Evolutionary conservation across 2,113 vertebrate genomes (phyloP).

Genomic region (Asarcornis scutulata): DNA sequence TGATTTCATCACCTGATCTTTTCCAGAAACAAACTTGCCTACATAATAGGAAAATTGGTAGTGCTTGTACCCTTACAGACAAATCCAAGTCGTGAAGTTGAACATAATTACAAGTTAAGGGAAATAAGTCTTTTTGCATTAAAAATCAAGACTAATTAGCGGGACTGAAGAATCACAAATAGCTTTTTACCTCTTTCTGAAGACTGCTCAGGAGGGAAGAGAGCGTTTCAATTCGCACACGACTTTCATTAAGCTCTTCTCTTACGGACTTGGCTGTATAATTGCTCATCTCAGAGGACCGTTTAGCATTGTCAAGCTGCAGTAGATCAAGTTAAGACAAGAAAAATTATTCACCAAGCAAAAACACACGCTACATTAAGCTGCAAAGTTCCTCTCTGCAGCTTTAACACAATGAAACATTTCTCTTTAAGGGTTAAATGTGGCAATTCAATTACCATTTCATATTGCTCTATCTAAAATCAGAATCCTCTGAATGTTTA

Average conservation of each 20-base stretch:
- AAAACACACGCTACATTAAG: not conserved
- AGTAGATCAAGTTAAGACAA: not conserved
- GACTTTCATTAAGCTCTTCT: constrained; percentile 88
- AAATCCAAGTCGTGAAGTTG: not conserved
- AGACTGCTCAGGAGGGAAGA: constrained; percentile 80
- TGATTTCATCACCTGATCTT: not conserved
- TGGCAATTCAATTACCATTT: fast-evolving
- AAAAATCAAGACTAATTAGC: not conserved
- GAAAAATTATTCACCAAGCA: not conserved
- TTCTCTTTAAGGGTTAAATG: not conserved
- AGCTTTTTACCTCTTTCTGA: constrained; percentile 85
- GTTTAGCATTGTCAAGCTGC: constrained; percentile 87
- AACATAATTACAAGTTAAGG: not conserved
- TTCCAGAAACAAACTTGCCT: not conserved
- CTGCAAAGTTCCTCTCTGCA: not conserved
- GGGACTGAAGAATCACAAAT: not conserved
- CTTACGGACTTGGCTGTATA: constrained; percentile 78
- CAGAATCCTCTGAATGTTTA: not conserved
- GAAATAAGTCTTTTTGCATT: not conserved
- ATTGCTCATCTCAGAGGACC: constrained; percentile 84
- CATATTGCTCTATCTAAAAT: not conserved
- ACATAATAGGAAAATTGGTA: not conserved
- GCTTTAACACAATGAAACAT: constrained; percentile 14
- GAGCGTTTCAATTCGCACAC: constrained; percentile 83
- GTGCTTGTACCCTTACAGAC: not conserved